Evolutionary conservation across 1,140 invertebrate species (phyloP).

Genomic region (Dendrolimus kikuchii): DNA sequence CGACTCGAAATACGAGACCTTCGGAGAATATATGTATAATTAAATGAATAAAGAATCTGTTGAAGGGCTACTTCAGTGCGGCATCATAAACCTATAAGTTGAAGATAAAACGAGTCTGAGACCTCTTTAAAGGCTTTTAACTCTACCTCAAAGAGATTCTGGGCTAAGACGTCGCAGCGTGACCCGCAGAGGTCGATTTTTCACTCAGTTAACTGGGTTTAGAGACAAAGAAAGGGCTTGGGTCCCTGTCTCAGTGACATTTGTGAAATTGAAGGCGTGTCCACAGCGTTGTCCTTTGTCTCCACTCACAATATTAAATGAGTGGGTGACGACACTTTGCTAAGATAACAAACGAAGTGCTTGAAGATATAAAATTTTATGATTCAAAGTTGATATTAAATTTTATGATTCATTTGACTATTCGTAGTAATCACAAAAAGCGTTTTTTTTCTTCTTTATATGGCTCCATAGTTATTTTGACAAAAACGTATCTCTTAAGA

Average conservation of each 20-base stretch:
- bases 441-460: too few relatives aligned
- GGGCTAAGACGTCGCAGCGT: not conserved
- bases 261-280: slow-evolving; percentile 7
- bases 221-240: slow-evolving; percentile 9
- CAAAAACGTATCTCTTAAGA: too few relatives aligned
- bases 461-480: too few relatives aligned
- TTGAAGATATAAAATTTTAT: too few relatives aligned
- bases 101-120: too few relatives aligned
- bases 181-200: slow-evolving; percentile 7
- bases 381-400: too few relatives aligned
- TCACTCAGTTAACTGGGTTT: slow-evolving; percentile 10
- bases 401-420: too few relatives aligned
- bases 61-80: not conserved
- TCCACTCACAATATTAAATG: slow-evolving; percentile 6
- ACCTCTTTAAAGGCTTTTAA: not conserved
- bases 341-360: not conserved
- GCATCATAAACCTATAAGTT: not conserved
- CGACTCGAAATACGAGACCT: too few relatives aligned
- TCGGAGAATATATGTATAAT: not conserved
- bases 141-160: not conserved
- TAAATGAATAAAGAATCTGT: not conserved
- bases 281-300: slow-evolving; percentile 9
- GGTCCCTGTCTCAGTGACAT: slow-evolving; percentile 3
- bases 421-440: too few relatives aligned
- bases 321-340: slow-evolving; percentile 4